Base-by-base conservation (phyloP, 2,888 invertebrate species). In the Callinectes sapidus region DNA sequence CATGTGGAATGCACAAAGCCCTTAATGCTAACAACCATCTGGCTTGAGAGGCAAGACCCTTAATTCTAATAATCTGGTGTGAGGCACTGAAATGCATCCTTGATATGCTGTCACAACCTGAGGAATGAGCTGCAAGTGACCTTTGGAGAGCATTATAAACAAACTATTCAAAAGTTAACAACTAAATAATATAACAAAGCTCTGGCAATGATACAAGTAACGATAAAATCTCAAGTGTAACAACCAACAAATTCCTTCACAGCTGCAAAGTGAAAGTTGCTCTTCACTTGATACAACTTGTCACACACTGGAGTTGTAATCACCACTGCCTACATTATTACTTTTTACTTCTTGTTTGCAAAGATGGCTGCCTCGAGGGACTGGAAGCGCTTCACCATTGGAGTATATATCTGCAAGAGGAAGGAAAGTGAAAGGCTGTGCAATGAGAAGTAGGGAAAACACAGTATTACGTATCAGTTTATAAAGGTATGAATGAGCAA, bases 321-420 rank as follows among this genome's bases (percentile, higher is more conserved):
- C 23, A 23, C 61, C 61, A 18, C 0, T 23, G 23, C 61, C 18
- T 23, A 3, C 61, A 23, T 61, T 23, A 3, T 61, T 91, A 88
- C 86, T 85, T 92, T 66, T 61, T 91, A 88, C 86, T 85, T 92
- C 85, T 85, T 28, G 14, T 85, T 55, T 28, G 55, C 86, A 89
- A 92, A 32, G 23, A 92, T 54, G 5, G 89, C 89, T 8, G 85
- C n/a, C 66, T 92, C 92, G 5, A 92, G 28, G 61, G 88, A 81
- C n/a, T 89, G 85, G 86, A 89, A 92, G 81, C 89, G 92, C 86
- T 89, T 85, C 16, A 92, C 92, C 92, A 92, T 85, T 5, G 92
- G 71, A 28, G 92, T 89, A 86, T 92, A 92, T 3, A 92, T 61
- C 92, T 92, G 89, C 0, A 55, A 39, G 32, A 18, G 5, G n/a